Evolutionary conservation across 1,140 invertebrate genomes (phyloP).

Genomic region (Cherax quadricarinatus): DNA sequence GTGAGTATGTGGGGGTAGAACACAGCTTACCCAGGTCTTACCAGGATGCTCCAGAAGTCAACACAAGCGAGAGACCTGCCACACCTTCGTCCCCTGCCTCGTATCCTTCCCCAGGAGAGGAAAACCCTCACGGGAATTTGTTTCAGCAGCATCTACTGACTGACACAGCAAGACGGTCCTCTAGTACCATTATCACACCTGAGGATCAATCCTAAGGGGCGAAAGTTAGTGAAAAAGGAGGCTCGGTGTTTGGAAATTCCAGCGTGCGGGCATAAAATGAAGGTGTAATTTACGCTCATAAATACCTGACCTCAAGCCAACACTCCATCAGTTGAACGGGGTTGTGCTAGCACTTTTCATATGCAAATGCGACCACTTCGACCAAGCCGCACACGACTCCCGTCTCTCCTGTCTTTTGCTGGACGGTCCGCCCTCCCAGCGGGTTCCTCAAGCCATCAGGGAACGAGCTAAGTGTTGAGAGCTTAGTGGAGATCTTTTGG

Average conservation of each 20-base stretch:
- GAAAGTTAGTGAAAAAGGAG: conserved; percentile 16
- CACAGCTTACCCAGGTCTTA: no score
- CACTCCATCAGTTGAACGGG: conserved; percentile 35
- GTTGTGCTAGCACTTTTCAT: conserved; percentile 37
- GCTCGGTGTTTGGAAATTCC: conserved; percentile 22
- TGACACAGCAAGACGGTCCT: no score
- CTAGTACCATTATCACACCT: neutral
- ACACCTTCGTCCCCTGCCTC: no score
- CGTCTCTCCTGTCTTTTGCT: neutral
- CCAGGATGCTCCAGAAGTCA: no score
- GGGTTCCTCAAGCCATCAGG: neutral
- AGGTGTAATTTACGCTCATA: conserved; percentile 44
- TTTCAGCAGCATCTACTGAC: no score
- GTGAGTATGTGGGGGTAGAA: no score
- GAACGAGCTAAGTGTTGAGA: neutral
- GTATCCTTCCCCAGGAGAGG: no score
- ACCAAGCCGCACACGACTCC: neutral
- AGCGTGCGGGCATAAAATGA: conserved; percentile 33
- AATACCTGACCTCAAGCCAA: conserved; percentile 45
- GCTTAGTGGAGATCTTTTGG: neutral
- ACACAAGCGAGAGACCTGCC: no score
- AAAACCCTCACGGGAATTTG: no score
- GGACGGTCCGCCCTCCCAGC: neutral
- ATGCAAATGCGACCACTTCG: conserved; percentile 30
- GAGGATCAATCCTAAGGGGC: neutral